Evolutionary conservation across 2,113 vertebrate species (phyloP).

Genomic region (Heterotilapia buettikoferi): DNA sequence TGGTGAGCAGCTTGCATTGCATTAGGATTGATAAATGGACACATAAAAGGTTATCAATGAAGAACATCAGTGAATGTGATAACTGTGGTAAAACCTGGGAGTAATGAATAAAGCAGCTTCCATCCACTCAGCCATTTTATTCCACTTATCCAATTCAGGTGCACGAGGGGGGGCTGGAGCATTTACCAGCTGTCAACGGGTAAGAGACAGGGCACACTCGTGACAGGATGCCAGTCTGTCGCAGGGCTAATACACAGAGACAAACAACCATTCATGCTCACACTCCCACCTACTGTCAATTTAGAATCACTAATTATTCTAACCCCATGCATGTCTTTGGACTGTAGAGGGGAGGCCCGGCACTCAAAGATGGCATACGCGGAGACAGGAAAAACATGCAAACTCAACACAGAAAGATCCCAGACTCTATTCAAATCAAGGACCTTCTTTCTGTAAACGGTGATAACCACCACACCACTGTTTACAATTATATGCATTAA

Average conservation of each 20-base stretch:
- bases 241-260: not conserved
- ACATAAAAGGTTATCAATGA: not conserved
- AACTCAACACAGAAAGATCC: not conserved
- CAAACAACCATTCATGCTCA: not conserved
- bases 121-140: not conserved
- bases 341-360: accelerated
- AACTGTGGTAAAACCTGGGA: not conserved
- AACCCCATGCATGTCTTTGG: not conserved
- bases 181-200: not conserved
- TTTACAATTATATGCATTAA: not conserved
- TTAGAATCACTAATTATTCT: not conserved
- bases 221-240: not conserved
- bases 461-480: not conserved
- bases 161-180: not conserved
- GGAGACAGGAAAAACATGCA: not conserved
- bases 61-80: not conserved
- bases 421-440: not conserved
- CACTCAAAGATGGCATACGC: not conserved
- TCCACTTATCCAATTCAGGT: not conserved
- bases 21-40: not conserved
- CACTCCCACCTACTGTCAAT: not conserved
- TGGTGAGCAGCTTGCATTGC: not conserved
- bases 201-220: not conserved
- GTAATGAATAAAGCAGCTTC: not conserved
- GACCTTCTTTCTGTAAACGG: accelerated